Conservation (phyloP, 2,797 vertebrate genomes). For the Sus cebifrons region DNA sequence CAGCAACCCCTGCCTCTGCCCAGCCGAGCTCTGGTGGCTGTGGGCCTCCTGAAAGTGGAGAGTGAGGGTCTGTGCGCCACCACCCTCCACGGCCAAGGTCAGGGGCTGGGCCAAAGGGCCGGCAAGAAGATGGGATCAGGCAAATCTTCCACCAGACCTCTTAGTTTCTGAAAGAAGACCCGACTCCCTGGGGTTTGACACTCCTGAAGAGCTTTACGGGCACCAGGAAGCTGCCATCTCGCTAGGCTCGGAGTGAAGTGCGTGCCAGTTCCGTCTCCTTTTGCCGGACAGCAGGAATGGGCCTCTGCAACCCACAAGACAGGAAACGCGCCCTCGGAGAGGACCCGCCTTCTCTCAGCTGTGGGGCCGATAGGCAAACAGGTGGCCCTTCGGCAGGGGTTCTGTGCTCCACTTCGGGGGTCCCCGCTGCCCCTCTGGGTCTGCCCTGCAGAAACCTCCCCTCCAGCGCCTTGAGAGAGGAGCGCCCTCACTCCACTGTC, state of each 20-base stretch:
- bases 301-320: background rate
- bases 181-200: background rate
- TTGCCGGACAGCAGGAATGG: background rate
- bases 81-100: background rate
- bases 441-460: background rate
- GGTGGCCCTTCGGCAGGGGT: background rate
- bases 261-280: background rate
- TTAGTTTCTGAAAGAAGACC: conserved; percentile 8
- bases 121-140: background rate
- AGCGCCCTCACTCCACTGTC: background rate
- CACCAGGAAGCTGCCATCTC: background rate
- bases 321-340: background rate
- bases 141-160: background rate
- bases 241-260: background rate
- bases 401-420: background rate
- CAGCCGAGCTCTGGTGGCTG: background rate
- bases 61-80: background rate
- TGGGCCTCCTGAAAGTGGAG: background rate
- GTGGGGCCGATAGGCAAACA: background rate
- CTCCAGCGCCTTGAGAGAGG: background rate
- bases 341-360: background rate
- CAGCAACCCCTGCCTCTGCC: background rate
- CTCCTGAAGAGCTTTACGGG: background rate
- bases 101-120: background rate
- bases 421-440: background rate